A percentile compares a stretch with the other conserved stretches of the same genome.
These are phyloP conservation scores for Xenus cinereus DNA, from an alignment of 2,113 vertebrate genomes.

Conservation along the genomic window DNA sequence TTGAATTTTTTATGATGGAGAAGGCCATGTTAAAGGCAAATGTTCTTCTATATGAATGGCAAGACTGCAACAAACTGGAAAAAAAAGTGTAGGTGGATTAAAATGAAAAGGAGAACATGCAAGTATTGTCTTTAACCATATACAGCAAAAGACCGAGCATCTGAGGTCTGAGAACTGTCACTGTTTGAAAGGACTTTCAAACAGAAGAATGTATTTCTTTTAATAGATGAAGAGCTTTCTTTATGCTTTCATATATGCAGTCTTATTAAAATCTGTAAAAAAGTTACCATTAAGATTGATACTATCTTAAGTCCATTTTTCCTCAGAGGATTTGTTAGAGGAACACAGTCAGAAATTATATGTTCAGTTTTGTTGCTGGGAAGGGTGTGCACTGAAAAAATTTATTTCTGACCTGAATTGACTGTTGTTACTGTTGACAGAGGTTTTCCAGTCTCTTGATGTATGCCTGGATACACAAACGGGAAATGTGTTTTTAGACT, in stretches of 20 bases:
- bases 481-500: background rate
- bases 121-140: background rate
- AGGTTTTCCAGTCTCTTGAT: background rate
- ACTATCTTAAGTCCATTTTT: background rate
- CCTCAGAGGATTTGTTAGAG: background rate
- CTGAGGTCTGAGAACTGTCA: background rate
- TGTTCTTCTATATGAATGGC: background rate
- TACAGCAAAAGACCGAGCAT: background rate
- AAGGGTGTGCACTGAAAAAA: background rate
- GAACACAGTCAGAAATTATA: background rate
- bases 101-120: background rate
- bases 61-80: background rate
- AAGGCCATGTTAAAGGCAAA: background rate
- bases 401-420: fast-evolving
- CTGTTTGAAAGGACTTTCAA: background rate
- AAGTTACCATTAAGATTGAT: background rate
- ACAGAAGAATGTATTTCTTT: background rate
- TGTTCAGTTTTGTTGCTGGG: background rate
- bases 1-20: background rate
- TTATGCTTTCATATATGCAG: background rate
- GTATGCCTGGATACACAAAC: background rate
- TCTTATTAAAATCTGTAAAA: background rate
- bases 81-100: background rate
- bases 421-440: background rate
- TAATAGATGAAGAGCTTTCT: background rate